phyloP scores from a whole-genome alignment of 2,113 vertebrate species.

The Silurus meridionalis region DNA sequence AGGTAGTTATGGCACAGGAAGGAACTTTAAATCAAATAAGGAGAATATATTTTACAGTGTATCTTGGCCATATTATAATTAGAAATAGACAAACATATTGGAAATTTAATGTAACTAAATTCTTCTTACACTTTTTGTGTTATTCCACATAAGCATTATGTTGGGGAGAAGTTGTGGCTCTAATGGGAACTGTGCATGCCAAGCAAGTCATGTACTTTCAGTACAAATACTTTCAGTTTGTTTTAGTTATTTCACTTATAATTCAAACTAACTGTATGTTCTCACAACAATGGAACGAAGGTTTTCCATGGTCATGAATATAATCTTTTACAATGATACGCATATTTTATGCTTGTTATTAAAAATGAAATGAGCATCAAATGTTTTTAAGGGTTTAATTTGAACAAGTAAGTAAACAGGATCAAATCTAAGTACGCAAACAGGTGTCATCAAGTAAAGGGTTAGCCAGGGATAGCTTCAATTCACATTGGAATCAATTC shows the following conservation, averaged over 20 bases:
- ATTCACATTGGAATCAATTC: not conserved
- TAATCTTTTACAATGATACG: no score
- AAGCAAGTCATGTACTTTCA: not conserved
- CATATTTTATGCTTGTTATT: no score
- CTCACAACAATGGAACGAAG: not conserved
- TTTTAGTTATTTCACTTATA: not conserved
- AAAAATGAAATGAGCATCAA: no score
- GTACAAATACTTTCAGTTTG: not conserved
- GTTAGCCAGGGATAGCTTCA: not conserved
- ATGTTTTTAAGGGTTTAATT: no score
- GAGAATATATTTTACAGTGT: not conserved
- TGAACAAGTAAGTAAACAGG: not conserved
- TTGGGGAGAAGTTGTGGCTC: not conserved
- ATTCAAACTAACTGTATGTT: not conserved
- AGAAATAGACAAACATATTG: not conserved
- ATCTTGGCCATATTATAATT: no score
- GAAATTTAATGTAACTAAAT: not conserved
- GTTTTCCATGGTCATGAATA: not conserved
- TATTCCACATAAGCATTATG: not conserved
- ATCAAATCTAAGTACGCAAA: not conserved
- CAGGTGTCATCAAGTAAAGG: not conserved
- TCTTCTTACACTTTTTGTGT: not conserved
- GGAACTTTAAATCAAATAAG: not conserved
- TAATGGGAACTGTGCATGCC: not conserved
- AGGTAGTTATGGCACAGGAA: not conserved